Conservation (phyloP, 2,797 vertebrate species). For the Sebastes iracundus region DNA sequence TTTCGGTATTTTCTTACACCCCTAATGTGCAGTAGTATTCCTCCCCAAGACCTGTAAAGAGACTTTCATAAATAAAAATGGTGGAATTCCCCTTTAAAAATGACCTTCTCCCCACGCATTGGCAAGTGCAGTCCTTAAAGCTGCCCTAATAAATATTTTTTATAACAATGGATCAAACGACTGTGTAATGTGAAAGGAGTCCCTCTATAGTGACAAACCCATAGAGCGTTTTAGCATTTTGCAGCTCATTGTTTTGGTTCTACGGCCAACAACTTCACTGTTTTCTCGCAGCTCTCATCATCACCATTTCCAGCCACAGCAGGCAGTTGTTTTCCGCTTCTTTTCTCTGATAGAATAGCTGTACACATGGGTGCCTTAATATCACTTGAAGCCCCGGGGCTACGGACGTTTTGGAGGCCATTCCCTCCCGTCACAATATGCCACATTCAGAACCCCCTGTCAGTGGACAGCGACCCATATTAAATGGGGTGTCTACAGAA, state of each 20-base stretch:
- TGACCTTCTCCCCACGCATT: not conserved
- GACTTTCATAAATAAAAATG: not conserved
- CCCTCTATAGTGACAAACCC: too few species aligned
- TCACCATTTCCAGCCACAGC: not conserved
- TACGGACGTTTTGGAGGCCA: too few species aligned
- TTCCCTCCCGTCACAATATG: too few species aligned
- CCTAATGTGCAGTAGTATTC: too few species aligned
- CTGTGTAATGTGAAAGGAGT: not conserved
- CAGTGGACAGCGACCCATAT: too few species aligned
- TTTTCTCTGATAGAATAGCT: not conserved
- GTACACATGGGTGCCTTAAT: too few species aligned
- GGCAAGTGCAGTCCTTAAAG: not conserved
- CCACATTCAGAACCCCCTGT: too few species aligned
- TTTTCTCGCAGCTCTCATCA: not conserved
- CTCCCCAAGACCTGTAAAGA: not conserved
- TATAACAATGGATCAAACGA: not conserved
- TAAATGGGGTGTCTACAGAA: too few species aligned
- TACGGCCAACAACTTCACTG: not conserved
- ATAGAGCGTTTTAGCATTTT: too few species aligned
- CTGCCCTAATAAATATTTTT: not conserved
- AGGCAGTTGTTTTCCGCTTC: not conserved
- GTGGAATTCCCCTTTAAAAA: not conserved
- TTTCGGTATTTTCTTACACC: too few species aligned
- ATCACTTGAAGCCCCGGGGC: too few species aligned
- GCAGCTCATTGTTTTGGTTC: too few species aligned